Base-by-base conservation (phyloP, 2,888 invertebrate genomes). In the Ormyrus rosae region DNA sequence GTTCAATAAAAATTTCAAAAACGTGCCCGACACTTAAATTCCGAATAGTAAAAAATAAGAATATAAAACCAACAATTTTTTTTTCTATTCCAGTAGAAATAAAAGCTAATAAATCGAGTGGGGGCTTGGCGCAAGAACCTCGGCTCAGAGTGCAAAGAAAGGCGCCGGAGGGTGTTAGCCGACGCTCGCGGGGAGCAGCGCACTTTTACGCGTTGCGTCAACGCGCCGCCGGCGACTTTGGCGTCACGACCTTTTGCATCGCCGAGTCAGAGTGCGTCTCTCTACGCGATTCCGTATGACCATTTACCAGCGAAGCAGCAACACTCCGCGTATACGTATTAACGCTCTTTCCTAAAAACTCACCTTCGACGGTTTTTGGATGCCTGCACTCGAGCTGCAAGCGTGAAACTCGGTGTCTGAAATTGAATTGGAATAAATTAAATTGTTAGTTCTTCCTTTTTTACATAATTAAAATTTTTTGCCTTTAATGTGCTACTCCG, bases 141-240 rank as follows among this genome's bases (percentile, higher is more conserved):
- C 6, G 11, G 10, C 13, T 1, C 6, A 63, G n/a, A 63, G 19
- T 19, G 19, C 46, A 46, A 63, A 45, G n/a, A 63, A 63, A 63
- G 46, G 46, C 46, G 13, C n/a, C 65, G 50, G n/a, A 50, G 71
- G 51, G 46, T 19, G 6, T 63, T 72, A 63, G 55, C 72, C 72
- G 55, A 48, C 46, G 34, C 56, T 68, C 45, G 34, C 19, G 55
- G 4, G 9, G 13, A 19, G 11, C 11, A 8, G 34, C 8, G 60
- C 51, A 51, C 34, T 61, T 61, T 60, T 50, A 19, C 70, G 9
- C 19, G 9, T 71, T 71, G 64, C 72, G 72, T 46, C 72, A 71
- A 69, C 55, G 7, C 51, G 51, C 60, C 60, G 58, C 8, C 60
- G 70, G 70, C 48, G 48, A 67, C 10, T 11, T n/a, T n/a, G 11